phyloP scores from a whole-genome alignment of 2,113 vertebrate genomes.

The Podarcis raffonei region DNA sequence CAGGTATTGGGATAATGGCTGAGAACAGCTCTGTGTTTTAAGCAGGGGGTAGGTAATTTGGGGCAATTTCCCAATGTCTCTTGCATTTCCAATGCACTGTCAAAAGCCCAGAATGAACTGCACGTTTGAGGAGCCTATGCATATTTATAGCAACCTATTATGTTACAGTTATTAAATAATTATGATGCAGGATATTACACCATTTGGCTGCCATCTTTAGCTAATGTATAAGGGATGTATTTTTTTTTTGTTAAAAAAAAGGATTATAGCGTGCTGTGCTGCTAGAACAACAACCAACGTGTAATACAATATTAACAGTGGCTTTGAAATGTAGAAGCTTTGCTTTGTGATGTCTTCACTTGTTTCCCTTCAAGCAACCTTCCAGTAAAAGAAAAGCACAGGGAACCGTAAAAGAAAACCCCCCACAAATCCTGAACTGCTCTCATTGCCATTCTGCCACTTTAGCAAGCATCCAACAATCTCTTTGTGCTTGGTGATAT shows the following conservation, averaged over 20 bases:
- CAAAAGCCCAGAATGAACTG: constrained; percentile 43
- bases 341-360: constrained; percentile 42
- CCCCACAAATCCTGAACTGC: constrained; percentile 24
- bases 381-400: constrained; percentile 34
- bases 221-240: constrained; percentile 46
- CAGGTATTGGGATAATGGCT: not conserved
- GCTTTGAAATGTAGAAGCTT: constrained; percentile 42
- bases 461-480: constrained; percentile 1
- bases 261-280: constrained; percentile 39
- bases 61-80: constrained; percentile 9
- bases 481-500: not conserved
- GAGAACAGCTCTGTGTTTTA: not conserved
- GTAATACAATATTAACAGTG: constrained; percentile 29
- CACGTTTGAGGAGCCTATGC: constrained; percentile 29
- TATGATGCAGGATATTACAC: constrained; percentile 42
- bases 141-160: constrained; percentile 29
- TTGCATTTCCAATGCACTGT: constrained; percentile 38
- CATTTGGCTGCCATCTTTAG: constrained; percentile 46
- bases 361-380: constrained; percentile 48
- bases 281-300: constrained; percentile 49
- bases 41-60: constrained; percentile 21
- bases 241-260: not conserved
- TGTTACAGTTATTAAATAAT: constrained; percentile 59
- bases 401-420: constrained; percentile 23
- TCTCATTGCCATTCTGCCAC: constrained; percentile 9